Evolutionary conservation across 1,140 invertebrate genomes (phyloP), one percentile per base, ranked within the genome.

Genomic region (Lordiphosa mommai): DNA sequence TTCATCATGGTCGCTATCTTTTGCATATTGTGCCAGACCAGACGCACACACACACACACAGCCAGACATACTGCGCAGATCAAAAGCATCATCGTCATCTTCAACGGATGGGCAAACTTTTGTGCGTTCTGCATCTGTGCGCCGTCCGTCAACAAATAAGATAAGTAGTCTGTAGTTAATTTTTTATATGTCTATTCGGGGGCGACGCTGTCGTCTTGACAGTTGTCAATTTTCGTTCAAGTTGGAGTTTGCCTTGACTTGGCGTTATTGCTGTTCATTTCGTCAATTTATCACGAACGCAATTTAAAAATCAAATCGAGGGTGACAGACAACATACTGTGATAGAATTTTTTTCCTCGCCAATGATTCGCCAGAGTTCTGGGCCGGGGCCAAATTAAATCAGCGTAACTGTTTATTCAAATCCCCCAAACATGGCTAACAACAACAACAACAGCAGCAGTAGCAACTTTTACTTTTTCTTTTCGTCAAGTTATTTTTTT

Each of bases 341-440:
- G 79, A 84, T 84, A 84, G 72, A 84, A 77, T 77, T 77, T 72
- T 72, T 55, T 63, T 67, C 52, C 38, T 36, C 47, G 27, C 61
- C 68, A 50, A 51, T 69, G 53, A 59, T 53, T 69, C 34, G 50
- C 6, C 14, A 36, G 30, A 12, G 7, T 37, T 40, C 38, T 9
- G 38, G 27, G 30, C 14, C 5, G 34, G 55, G 32, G 48, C 57
- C 61, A 87, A 87, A 87, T 87, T 87, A 87, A 88, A 88, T 88
- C 86, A 87, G 80, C 86, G 86, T 86, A 86, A 86, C 86, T 88
- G 86, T 88, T 88, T 88, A 88, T 88, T 86, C 86, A 82, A 84
- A 86, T 80, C 80, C 72, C 74, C 76, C 77, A 74, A 74, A 74
- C 68, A 74, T 72, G 66, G 65, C 65, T 65, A 69, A 69, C 60